A percentile compares a stretch with the other conserved stretches of the same genome.
Evolutionary conservation across 2,797 vertebrate species (phyloP).

Genomic region (Eptatretus atami): DNA sequence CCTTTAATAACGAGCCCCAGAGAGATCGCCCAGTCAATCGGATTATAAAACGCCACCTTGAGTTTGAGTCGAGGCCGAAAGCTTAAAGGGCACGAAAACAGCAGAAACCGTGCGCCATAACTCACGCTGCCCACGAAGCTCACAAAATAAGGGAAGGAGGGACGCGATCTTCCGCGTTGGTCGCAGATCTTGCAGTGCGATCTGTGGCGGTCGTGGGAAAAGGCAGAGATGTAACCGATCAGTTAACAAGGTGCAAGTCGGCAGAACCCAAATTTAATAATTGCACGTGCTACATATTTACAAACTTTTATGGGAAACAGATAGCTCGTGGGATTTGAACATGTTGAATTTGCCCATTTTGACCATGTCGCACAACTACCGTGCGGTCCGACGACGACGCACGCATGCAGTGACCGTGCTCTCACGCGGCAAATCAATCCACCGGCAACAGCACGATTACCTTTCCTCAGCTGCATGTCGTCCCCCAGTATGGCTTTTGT

Average conservation of each 20-base stretch:
- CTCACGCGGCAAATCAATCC: neutral
- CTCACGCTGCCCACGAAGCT: constrained; percentile 70
- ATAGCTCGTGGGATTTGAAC: no score
- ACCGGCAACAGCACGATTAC: constrained; percentile 12
- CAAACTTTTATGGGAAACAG: no score
- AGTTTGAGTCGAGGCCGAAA: no score
- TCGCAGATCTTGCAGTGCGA: constrained; percentile 55
- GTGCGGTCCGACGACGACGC: no score
- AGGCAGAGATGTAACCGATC: no score
- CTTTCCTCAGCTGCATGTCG: constrained; percentile 64
- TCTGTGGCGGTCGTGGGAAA: constrained; percentile 14
- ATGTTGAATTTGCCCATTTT: no score
- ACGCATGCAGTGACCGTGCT: neutral
- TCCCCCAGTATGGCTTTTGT: constrained; percentile 57
- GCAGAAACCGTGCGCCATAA: constrained; percentile 6
- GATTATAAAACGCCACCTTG: no score
- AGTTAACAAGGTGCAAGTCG: no score
- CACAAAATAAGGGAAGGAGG: constrained; percentile 64
- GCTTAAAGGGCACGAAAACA: no score
- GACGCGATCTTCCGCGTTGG: constrained; percentile 68
- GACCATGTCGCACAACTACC: no score
- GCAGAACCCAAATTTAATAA: neutral
- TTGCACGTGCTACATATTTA: neutral
- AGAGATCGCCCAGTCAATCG: no score
- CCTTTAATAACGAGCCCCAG: no score